Base-by-base conservation (phyloP, 2,797 vertebrate species). In the Allobates femoralis region DNA sequence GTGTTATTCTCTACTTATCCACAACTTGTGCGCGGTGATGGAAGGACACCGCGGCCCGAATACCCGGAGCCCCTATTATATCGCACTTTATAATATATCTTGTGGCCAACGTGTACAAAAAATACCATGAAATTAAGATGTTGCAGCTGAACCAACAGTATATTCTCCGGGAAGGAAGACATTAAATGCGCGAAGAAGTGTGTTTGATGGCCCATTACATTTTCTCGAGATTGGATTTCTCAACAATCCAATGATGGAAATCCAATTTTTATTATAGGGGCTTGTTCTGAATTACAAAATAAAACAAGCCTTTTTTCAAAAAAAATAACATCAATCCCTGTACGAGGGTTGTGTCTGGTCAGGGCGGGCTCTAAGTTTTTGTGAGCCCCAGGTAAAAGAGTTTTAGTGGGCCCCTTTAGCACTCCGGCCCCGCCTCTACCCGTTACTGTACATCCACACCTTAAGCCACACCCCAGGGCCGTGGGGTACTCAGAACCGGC, bases 101-200 rank as follows among this genome's bases (percentile, higher is more conserved):
- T 91, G 91, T 92, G 92, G 92, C 92, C 93, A 93, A 94, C 92
- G 85, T 90, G 91, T 90, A 94, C 94, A 94, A 94, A n/a, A 82
- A 93, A 94, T 92, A 94, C 46, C 86, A 91, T 87, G 89, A 90
- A 92, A 89, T 91, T 95, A 93, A 94, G 92, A 94, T 92, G 91
- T 90, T 93, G 89, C 94, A 94, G 93, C 94, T 95, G 93, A 95
- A 94, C 93, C 89, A 95, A 94, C 93, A 95, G 89, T 91, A 91
- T 92, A 92, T 92, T 91, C 92, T 94, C 87, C 89, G 91, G 89
- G 81, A 95, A 93, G 58, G 87, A 87, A 93, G 91, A 94, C 92
- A 92, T 86, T 92, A 89, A 92, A 92, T 93, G 93, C 92, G 92
- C n/a, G 91, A 4, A 81, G 91, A 85, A 74, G 90, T 91, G 85